phyloP scores from a whole-genome alignment of 2,888 invertebrate species.

The Lithophane semibrunnea region DNA sequence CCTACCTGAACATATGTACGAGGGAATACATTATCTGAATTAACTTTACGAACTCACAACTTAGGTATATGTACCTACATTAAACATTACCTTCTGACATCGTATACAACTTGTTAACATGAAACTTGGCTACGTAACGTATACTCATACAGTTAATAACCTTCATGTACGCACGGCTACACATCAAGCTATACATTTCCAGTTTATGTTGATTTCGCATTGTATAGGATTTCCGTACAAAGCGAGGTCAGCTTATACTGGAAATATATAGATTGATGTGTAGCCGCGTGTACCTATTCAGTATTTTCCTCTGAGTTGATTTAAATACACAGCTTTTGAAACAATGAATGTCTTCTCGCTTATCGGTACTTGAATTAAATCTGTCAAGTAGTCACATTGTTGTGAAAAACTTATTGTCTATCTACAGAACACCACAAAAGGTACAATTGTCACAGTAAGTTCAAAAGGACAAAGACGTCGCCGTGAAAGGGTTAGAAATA shows the following conservation, averaged over 20 bases:
- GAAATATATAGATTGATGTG: no score
- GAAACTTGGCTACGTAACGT: conserved; percentile 30
- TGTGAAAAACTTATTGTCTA: conserved; percentile 44
- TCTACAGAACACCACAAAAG: conserved; percentile 26
- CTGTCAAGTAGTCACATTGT: conserved; percentile 22
- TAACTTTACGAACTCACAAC: conserved; percentile 50
- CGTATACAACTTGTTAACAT: conserved; percentile 38
- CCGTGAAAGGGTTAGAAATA: conserved; percentile 34
- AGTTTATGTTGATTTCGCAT: no score
- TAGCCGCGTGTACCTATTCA: neutral
- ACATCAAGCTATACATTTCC: no score
- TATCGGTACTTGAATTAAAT: conserved; percentile 15
- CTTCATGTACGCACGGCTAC: neutral
- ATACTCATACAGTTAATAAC: neutral
- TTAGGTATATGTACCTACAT: conserved; percentile 10
- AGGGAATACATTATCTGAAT: conserved; percentile 62
- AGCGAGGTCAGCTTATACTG: no score
- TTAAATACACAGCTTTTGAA: neutral
- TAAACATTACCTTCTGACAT: conserved; percentile 18
- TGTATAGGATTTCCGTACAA: no score
- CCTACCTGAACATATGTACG: conserved; percentile 1
- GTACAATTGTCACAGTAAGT: conserved; percentile 39
- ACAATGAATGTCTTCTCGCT: neutral
- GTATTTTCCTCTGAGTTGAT: neutral
- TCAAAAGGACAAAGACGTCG: conserved; percentile 26